Evolutionary conservation across 1,140 invertebrate genomes (phyloP), one percentile per base, ranked within the genome.

Genomic region (Thaumatotibia leucotreta): DNA sequence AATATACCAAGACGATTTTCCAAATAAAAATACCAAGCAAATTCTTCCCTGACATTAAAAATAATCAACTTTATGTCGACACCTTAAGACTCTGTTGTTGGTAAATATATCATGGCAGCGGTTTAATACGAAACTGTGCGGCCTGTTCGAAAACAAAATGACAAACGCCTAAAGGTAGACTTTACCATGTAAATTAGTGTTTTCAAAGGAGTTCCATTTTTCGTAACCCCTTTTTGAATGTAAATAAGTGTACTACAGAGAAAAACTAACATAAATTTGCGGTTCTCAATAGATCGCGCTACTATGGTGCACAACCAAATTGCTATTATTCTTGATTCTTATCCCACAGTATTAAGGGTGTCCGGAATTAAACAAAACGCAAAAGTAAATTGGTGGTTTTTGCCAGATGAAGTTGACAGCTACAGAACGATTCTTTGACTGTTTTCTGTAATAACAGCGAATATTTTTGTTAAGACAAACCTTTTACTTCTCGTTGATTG

Each of bases 401-500:
- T 58, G 27, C 23, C 24, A 58, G 67, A 73, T 75, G 63, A 76
- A 72, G 77, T 75, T 72, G 73, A 64, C 70, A 67, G 69, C 65
- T 69, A 72, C 61, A 64, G 63, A 74, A 66, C 73, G 71, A 73
- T 76, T 77, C 74, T 75, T 77, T 74, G 67, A 63, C 64, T 82
- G 72, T 80, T 80, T 80, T 76, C 71, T 73, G 63, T 76, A 64
- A 74, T 75, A 80, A 72, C 78, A 75, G 54, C 62, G 65, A 64
- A 73, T 80, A 76, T 80, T 78, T 76, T 80, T 74, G 67, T 76
- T 75, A 66, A 63, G 29, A 54, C 64, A 65, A 76, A 75, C 73
- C 76, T 75, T 82, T 80, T 77, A 80, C 76, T 78, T 79, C 74
- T 79, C 73, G 79, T 75, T 83, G 79, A 83, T 81, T 83, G 73